A percentile compares a stretch with the other conserved stretches of the same genome.
These are phyloP conservation scores for Hyperoodon ampullatus DNA, from an alignment of 2,113 vertebrate genomes.

Conservation along the genomic window DNA sequence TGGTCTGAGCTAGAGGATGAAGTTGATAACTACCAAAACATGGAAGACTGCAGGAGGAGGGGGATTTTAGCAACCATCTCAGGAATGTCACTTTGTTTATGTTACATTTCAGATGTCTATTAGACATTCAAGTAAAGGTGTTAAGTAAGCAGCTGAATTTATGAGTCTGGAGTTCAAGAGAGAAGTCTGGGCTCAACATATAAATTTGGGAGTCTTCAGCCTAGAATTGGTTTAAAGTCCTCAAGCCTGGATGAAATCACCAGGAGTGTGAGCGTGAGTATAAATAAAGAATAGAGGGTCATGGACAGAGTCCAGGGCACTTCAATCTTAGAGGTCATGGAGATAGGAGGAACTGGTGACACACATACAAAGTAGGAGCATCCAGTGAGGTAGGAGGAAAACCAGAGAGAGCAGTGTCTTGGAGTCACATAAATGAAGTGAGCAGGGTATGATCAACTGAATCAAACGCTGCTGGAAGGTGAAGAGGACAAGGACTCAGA, in stretches of 20 bases:
- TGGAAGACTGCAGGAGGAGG: neutral
- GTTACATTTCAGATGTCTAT: neutral
- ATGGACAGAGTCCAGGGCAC: neutral
- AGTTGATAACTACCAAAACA: neutral
- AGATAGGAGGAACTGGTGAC: neutral
- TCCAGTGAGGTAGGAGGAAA: neutral
- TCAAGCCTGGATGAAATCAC: neutral
- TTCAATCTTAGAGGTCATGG: neutral
- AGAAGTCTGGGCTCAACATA: neutral
- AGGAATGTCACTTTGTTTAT: neutral
- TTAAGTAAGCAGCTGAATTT: neutral
- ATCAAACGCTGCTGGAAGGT: neutral
- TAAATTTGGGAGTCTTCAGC: neutral
- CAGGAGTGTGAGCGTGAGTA: neutral
- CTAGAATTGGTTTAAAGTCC: neutral
- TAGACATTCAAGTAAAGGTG: neutral
- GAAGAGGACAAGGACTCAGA: neutral
- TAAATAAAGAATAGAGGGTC: neutral
- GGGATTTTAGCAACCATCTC: neutral
- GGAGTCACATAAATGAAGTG: neutral
- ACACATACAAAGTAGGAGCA: neutral
- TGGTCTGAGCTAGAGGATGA: neutral
- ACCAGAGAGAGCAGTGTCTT: neutral
- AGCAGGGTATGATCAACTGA: neutral
- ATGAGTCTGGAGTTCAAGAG: slow-evolving; percentile 22